These are phyloP conservation scores for Eilema depressum DNA, from an alignment of 2,888 invertebrate species.

Conservation along the genomic window DNA sequence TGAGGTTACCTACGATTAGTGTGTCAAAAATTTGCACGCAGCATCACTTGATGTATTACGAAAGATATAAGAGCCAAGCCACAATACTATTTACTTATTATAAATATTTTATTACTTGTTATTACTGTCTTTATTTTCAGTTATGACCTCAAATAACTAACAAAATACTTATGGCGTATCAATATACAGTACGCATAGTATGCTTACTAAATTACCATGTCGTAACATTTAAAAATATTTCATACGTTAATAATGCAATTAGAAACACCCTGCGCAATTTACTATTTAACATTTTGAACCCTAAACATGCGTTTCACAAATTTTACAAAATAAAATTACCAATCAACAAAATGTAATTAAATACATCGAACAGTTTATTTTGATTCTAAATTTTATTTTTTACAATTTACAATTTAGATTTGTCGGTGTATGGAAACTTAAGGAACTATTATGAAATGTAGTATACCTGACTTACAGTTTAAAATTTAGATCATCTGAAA, in stretches of 20 bases:
- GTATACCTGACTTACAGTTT: too few species aligned
- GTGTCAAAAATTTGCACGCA: conserved; percentile 25
- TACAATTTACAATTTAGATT: too few species aligned
- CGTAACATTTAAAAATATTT: conserved; percentile 22
- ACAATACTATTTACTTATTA: background rate
- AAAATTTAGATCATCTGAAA: background rate
- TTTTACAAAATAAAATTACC: conserved; percentile 13
- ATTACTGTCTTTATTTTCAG: background rate
- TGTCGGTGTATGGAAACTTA: background rate
- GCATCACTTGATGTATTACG: background rate
- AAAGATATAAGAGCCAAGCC: background rate
- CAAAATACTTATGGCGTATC: conserved; percentile 3
- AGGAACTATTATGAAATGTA: too few species aligned
- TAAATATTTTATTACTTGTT: background rate
- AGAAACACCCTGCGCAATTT: conserved; percentile 18
- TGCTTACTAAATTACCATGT: background rate
- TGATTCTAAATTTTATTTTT: background rate
- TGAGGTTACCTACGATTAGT: conserved; percentile 18
- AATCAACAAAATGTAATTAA: conserved; percentile 8
- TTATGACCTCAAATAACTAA: background rate
- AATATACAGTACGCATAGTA: conserved; percentile 4
- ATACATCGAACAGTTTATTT: background rate
- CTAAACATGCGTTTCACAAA: conserved; percentile 15
- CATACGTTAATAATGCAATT: conserved; percentile 25
- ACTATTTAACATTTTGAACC: conserved; percentile 19